These are phyloP conservation scores for Mimas tiliae DNA, from an alignment of 2,888 invertebrate genomes.

Conservation along the genomic window DNA sequence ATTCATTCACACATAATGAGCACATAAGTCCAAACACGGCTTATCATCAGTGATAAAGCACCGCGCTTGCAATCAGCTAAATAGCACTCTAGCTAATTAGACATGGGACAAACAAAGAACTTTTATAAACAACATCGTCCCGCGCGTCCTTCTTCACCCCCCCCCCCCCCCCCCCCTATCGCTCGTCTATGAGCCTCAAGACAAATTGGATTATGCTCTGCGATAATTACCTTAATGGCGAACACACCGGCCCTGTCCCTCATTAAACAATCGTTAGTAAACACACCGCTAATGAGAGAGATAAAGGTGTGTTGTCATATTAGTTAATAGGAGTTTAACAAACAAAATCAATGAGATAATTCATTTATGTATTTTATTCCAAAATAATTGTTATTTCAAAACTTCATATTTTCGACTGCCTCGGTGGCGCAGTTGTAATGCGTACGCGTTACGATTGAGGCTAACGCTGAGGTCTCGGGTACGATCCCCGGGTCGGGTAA, in stretches of 20 bases:
- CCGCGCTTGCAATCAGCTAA: conserved; percentile 18
- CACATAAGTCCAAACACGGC: conserved; percentile 2
- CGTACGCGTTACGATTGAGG: no score
- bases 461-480: no score
- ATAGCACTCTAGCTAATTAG: conserved; percentile 49
- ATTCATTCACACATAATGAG: conserved; percentile 1
- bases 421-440: no score
- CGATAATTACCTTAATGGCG: conserved; percentile 59
- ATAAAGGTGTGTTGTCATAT: conserved; percentile 3
- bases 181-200: conserved; percentile 25
- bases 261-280: conserved; percentile 30
- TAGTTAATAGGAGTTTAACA: conserved; percentile 3
- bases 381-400: no score
- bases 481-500: no score
- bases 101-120: conserved; percentile 40
- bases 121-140: conserved; percentile 44
- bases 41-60: conserved; percentile 22
- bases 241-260: conserved; percentile 31
- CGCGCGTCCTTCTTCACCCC: conserved; percentile 1
- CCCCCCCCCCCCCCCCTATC: not conserved
- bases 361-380: no score
- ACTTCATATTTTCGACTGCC: no score
- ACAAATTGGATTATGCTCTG: conserved; percentile 28
- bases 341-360: not conserved
- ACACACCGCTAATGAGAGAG: conserved; percentile 26